Evolutionary conservation across 2,888 invertebrate genomes (phyloP), one percentile per base, ranked within the genome.

Genomic region (Netelia fuscicornis): DNA sequence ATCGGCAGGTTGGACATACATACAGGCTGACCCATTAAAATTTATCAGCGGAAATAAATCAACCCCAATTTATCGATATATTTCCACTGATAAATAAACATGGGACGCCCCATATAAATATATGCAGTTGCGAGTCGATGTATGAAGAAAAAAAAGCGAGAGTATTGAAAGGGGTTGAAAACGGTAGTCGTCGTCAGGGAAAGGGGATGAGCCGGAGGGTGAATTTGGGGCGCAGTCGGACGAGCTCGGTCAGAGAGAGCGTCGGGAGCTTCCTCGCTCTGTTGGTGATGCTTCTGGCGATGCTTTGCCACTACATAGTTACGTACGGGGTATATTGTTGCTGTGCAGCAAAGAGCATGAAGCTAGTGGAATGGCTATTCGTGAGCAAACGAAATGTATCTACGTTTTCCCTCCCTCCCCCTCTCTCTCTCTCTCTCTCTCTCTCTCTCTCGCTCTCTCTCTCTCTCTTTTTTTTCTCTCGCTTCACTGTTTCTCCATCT

Each of bases 321-420:
- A 48, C 13, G 13, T 13, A 48, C 13, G 48, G 48, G 13, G 48
- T 13, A 48, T 48, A 71, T 13, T 13, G 13, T 48, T 48, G 11
- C 48, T 48, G 48, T 48, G 13, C 58, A 60, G 60, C 25, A 20
- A 71, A 76, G 76, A 84, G 75, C 75, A 75, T 65, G 65, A 67
- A 71, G 60, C 76, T 48, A 76, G 52, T 30, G 67, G 20, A 67
- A 77, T 48, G 23, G 25, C 67, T 80, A 37, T 80, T 52, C 25
- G 71, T 2, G 23, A 80, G 76, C 56, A 65, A 84, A 84, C 71
- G 62, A 67, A 79, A 74, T 83, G 74, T 79, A 20, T 81, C 67
- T 74, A 74, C 52, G 52, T 52, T 25, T 37, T 37, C 37, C 6
- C 37, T 37, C 37, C 1, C 5, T 58, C 58, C 20, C 44, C 17